Conservation (phyloP, 2,797 vertebrate genomes). For the Sebastes miniatus region DNA sequence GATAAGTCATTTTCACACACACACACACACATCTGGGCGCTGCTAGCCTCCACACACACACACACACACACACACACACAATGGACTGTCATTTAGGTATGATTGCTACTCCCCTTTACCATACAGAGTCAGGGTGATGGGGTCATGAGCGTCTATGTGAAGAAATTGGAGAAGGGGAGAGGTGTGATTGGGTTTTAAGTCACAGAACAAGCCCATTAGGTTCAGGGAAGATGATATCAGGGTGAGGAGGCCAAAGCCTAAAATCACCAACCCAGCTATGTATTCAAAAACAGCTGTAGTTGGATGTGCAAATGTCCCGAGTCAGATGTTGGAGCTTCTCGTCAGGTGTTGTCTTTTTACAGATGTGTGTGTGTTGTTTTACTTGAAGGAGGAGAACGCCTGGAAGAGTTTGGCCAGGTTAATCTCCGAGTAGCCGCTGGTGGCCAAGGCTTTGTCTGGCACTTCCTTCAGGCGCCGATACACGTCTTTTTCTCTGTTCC, state of each 20-base stretch:
- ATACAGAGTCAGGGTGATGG: constrained; percentile 48
- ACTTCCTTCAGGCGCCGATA: constrained; percentile 89
- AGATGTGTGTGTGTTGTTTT: constrained; percentile 38
- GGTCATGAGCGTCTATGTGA: constrained; percentile 46
- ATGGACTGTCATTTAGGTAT: constrained; percentile 72
- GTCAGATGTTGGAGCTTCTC: not conserved
- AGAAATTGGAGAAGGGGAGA: not conserved
- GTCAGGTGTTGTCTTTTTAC: not conserved
- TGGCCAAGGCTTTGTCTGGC: constrained; percentile 83
- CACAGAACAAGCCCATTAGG: constrained; percentile 38
- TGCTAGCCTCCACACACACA: constrained; percentile 23
- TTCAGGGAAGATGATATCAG: constrained; percentile 1
- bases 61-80: constrained; percentile 49
- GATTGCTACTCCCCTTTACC: constrained; percentile 74
- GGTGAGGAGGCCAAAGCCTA: constrained; percentile 23
- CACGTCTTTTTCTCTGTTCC: constrained; percentile 56
- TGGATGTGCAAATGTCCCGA: not conserved
- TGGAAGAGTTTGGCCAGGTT: constrained; percentile 94
- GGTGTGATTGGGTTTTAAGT: constrained; percentile 51
- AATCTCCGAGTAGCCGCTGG: constrained; percentile 93
- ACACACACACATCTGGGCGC: constrained; percentile 22
- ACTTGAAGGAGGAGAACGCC: constrained; percentile 81
- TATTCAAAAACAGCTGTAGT: not conserved
- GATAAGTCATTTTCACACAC: constrained; percentile 70
- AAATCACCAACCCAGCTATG: not conserved